These are phyloP conservation scores for Hippocampus abdominalis DNA, from an alignment of 2,113 vertebrate species.

Conservation along the genomic window DNA sequence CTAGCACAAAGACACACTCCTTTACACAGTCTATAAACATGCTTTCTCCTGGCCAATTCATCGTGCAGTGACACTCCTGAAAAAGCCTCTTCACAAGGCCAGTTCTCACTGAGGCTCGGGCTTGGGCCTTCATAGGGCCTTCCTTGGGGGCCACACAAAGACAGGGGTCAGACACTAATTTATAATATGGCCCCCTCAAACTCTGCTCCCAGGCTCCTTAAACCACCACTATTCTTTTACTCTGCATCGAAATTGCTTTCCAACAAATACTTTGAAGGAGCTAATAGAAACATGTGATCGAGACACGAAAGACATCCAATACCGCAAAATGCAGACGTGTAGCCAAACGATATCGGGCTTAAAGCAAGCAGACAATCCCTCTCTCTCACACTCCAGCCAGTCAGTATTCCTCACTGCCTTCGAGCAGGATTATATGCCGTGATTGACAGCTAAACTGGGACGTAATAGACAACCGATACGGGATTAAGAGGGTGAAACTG, in stretches of 20 bases:
- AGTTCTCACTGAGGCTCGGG: slow-evolving; percentile 63
- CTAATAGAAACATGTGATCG: not conserved
- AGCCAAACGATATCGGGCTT: not conserved
- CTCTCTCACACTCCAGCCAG: not conserved
- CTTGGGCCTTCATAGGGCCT: slow-evolving; percentile 56
- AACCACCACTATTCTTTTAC: slow-evolving; percentile 36
- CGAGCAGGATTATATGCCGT: slow-evolving; percentile 36
- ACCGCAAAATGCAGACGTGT: not conserved
- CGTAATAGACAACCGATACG: slow-evolving; percentile 50
- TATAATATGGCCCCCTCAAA: slow-evolving; percentile 65
- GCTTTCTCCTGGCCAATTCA: slow-evolving; percentile 81
- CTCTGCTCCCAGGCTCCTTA: slow-evolving; percentile 72
- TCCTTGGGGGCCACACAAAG: slow-evolving; percentile 68
- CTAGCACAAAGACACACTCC: slow-evolving; percentile 87
- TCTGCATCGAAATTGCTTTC: slow-evolving; percentile 6
- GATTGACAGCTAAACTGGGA: slow-evolving; percentile 65
- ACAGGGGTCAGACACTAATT: slow-evolving; percentile 72
- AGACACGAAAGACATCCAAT: not conserved
- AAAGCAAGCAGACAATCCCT: slow-evolving; percentile 4
- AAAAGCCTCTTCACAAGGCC: slow-evolving; percentile 69
- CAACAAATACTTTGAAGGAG: slow-evolving; percentile 11
- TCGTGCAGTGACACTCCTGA: slow-evolving; percentile 76
- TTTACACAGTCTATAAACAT: slow-evolving; percentile 93
- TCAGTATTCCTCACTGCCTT: slow-evolving; percentile 19
- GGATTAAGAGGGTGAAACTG: slow-evolving; percentile 63